Evolutionary conservation across 1,140 invertebrate species (phyloP), one percentile per base, ranked within the genome.

Genomic region (Glossosoma conforme): DNA sequence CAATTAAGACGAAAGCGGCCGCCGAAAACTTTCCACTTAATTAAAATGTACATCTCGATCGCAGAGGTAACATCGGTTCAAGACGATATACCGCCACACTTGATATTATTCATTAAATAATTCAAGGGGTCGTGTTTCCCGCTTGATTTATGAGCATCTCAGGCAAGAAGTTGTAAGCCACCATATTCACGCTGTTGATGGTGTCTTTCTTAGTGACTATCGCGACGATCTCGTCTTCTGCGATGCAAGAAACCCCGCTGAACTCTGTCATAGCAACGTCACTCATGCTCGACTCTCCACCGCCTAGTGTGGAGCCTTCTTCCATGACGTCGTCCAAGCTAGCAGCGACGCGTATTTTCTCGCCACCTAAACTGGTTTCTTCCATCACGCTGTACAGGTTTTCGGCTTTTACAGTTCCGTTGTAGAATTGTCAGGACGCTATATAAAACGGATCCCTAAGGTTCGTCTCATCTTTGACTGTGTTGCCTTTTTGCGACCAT

Each of bases 381-480:
- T 74, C 72, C 72, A 75, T 75, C 44, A 75, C 73, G 62, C 72
- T 75, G 48, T 75, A 75, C 58, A 75, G 64, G 59, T 75, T 75
- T 59, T 75, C 72, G 10, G 69, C 65, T 50, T 74, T 74, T 41
- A 62, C 64, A 43, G 69, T 71, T 11, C 53, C 46, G 60, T 64
- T 66, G 62, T 67, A 75, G 69, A 75, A 73, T 67, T 75, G 72
- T 75, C 72, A 75, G 62, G 72, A 75, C 43, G 61, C 72, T 69
- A 75, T 73, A 48, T 75, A 75, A 65, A 70, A 74, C 2, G 72
- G 68, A 62, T 75, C 72, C 36, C 61, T 70, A 10, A 70, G 61
- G 54, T 71, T 72, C 6, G 72, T 65, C 48, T 74, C 72, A 56
- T 75, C 72, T 21, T 74, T 75, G 0, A 75, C 70, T 14, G 65